Conservation (phyloP, 2,113 vertebrate species). For the Bettongia penicillata region DNA sequence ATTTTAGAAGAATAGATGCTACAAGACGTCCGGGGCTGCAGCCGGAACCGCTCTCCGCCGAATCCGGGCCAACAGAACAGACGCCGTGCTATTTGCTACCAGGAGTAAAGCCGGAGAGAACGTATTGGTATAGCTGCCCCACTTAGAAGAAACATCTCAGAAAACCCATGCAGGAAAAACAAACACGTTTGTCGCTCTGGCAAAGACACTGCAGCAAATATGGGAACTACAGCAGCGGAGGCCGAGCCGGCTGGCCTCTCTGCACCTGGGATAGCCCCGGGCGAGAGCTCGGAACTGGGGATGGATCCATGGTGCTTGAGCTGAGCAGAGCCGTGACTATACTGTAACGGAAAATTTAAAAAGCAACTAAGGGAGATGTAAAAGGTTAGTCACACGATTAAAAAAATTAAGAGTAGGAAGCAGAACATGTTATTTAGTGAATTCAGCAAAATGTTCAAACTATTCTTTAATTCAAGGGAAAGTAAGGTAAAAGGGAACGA, state of each 20-base stretch:
- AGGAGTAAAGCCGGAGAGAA: slow-evolving; percentile 29
- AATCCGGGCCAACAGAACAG: slow-evolving; percentile 36
- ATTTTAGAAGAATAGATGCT: not conserved
- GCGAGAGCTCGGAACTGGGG: fast-evolving
- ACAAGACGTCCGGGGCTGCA: not conserved
- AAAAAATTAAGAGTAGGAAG: not conserved
- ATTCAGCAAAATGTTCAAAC: not conserved
- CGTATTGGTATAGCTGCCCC: not conserved
- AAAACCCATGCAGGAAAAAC: not conserved
- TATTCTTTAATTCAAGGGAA: not conserved
- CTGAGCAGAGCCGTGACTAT: not conserved
- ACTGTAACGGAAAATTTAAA: not conserved
- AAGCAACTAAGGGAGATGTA: slow-evolving; percentile 9
- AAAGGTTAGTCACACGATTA: not conserved
- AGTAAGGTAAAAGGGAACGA: not conserved
- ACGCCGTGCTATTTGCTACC: slow-evolving; percentile 59
- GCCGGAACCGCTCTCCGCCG: not conserved
- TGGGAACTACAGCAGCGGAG: not conserved
- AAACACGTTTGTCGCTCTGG: not conserved
- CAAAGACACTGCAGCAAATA: not conserved
- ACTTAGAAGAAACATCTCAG: slow-evolving; percentile 37
- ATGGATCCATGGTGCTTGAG: not conserved
- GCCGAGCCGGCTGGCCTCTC: slow-evolving; percentile 7
- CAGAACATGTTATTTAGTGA: not conserved
- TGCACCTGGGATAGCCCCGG: slow-evolving; percentile 70